A percentile compares a stretch with the other conserved stretches of the same genome.
These are phyloP conservation scores for Tympanuchus pallidicinctus DNA, from an alignment of 2,113 vertebrate genomes.

Conservation along the genomic window DNA sequence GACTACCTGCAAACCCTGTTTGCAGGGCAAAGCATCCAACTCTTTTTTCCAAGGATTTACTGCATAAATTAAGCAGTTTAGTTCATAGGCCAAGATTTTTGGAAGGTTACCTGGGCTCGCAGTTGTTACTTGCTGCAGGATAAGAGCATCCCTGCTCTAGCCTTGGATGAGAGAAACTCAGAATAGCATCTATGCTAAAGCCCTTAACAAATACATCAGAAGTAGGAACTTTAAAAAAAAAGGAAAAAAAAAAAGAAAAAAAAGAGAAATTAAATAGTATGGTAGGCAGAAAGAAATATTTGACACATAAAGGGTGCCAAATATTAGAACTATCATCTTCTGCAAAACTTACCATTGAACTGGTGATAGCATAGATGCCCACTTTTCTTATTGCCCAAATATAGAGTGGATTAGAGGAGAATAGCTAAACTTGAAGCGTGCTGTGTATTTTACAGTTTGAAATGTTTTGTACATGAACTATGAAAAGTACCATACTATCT, in stretches of 20 bases:
- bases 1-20: too few relatives aligned
- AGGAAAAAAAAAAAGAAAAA: too few relatives aligned
- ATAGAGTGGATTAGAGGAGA: background rate
- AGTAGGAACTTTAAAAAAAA: background rate
- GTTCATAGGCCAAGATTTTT: background rate
- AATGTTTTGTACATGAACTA: background rate
- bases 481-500: background rate
- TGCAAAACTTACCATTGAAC: background rate
- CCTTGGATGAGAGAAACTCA: background rate
- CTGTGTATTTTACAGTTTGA: background rate
- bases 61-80: background rate
- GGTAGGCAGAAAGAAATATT: background rate
- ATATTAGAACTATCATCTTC: background rate
- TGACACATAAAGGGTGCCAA: background rate
- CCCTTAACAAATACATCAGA: background rate
- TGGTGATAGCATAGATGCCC: background rate
- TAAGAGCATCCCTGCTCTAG: background rate
- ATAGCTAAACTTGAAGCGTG: background rate
- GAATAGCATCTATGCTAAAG: background rate
- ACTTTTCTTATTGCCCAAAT: background rate
- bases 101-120: background rate
- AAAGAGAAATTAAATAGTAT: background rate
- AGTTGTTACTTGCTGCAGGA: background rate
- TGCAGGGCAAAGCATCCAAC: background rate
- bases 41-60: background rate